A percentile compares a stretch with the other conserved stretches of the same genome.
These are phyloP conservation scores for Barnardius zonarius DNA, from an alignment of 2,113 vertebrate species.

Conservation along the genomic window DNA sequence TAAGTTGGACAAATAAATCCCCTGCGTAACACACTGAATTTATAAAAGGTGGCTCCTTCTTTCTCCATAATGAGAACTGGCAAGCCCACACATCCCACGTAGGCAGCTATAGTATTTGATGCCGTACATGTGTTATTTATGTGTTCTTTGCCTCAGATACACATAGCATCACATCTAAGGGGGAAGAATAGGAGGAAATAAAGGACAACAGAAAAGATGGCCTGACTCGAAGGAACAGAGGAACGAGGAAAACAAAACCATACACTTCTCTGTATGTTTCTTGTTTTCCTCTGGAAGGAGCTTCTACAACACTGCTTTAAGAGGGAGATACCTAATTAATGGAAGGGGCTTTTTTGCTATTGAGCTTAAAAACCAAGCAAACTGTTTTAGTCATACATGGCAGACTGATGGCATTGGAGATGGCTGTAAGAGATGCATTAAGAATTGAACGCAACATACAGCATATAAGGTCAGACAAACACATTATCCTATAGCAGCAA, in stretches of 20 bases:
- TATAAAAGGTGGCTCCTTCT: neutral
- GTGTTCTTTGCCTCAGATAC: neutral
- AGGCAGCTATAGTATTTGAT: neutral
- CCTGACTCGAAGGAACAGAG: neutral
- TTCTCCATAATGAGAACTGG: neutral
- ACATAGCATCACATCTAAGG: neutral
- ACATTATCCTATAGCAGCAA: neutral
- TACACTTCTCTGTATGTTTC: neutral
- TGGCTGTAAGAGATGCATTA: neutral
- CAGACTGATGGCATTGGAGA: neutral
- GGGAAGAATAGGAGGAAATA: neutral
- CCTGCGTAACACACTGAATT: neutral
- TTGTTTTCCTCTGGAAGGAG: neutral
- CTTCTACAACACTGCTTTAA: neutral
- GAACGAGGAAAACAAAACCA: neutral
- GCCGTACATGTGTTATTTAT: neutral
- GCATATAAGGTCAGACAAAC: neutral
- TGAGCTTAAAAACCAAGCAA: neutral
- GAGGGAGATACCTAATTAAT: neutral
- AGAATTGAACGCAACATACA: neutral
- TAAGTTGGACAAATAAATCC: slow-evolving; percentile 16
- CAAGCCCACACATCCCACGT: neutral
- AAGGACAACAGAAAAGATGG: neutral
- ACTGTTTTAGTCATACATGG: neutral
- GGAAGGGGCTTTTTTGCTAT: neutral